Base-by-base conservation (phyloP, 2,113 vertebrate species). In the Cyanoderma ruficeps region DNA sequence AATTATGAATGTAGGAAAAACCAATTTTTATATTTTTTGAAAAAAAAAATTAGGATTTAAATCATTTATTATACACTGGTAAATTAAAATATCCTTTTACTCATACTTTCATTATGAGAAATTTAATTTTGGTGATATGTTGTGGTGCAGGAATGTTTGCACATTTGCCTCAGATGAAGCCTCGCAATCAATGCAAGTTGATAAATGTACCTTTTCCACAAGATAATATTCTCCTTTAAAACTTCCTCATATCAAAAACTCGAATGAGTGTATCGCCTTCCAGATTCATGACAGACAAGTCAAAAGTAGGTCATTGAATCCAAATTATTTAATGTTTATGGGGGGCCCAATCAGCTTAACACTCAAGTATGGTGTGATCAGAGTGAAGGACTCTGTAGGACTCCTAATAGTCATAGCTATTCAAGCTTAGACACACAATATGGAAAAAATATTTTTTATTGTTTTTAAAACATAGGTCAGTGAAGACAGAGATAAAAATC, bases 201-300 rank as follows among this genome's bases (percentile, higher is more conserved):
- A 8, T 37, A 84, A 69, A 74, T 49, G 31, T 44, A 72, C 23
- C 19, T 55, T 25, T 64, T 52, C 56, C 31, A 67, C 24, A 91
- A 71, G 22, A 47, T 17, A 65, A 57, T 46, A 19, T 52, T 91
- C 31, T 44, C n/a, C n/a, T 30, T 77, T 33, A 74, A 76, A 85
- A 17, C 6, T 53, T 1, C 28, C 21, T 55, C 18, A 27, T 56
- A 61, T 39, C 8, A 86, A 83, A 79, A 91, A 12, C 24, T 52
- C 3, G 0, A 17, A 4, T 56, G 18, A 61, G 1, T 24, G 1
- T 22, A 30, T 28, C 69, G 12, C 22, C 33, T 80, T 79, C 49
- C 63, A 67, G 19, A 24, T 7, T 60, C 4, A 15, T 22, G 35
- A 49, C 19, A 63, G 13, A 5, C 10, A 61, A 67, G 21, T 44